Evolutionary conservation across 37 sponge, comb jelly and placozoan genomes (phyloP), one percentile per base, ranked within the genome.

Genomic region (Bolinopsis microptera): DNA sequence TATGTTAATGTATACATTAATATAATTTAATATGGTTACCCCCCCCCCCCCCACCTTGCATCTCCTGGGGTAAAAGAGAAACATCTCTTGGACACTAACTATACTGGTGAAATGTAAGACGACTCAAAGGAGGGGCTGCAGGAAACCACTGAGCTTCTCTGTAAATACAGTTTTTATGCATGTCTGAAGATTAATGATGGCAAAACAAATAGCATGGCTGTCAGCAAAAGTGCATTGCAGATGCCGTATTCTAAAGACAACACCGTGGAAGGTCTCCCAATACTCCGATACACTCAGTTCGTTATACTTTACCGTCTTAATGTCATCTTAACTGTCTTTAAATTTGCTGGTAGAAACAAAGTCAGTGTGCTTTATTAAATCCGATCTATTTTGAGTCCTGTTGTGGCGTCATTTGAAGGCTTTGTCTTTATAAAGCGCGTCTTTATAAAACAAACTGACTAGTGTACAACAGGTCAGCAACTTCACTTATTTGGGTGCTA

Each of bases 51-150:
- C n/a, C n/a, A n/a, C n/a, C n/a, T n/a, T n/a, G n/a, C n/a, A n/a
- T n/a, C n/a, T n/a, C n/a, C n/a, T n/a, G n/a, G n/a, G n/a, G 68
- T 67, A 67, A 21, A 67, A 21, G 21, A 13, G 68, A 21, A 22
- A 67, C n/a, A n/a, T n/a, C n/a, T n/a, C n/a, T 28, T 72, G 26
- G 75, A 72, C 3, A 30, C 31, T 72, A n/a, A 72, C 75, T 72
- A 24, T 28, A n/a, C 75, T 72, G 75, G 18, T 28, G 75, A 72
- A 8, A 72, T 72, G 75, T 5, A 23, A n/a, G 75, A 24, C 18
- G 18, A 28, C 75, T 30, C 75, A 72, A 28, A 72, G 75, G 26
- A n/a, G 26, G 75, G 75, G 75, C 26, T 72, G 75, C 75, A 72
- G 26, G 75, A 72, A 72, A 30, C 75, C 18, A 24, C 75, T 72